Percentiles rank a stretch among this genome's conserved stretches.
phyloP scores from a whole-genome alignment of 2,888 invertebrate genomes.

The Listrodromus nycthemerus region DNA sequence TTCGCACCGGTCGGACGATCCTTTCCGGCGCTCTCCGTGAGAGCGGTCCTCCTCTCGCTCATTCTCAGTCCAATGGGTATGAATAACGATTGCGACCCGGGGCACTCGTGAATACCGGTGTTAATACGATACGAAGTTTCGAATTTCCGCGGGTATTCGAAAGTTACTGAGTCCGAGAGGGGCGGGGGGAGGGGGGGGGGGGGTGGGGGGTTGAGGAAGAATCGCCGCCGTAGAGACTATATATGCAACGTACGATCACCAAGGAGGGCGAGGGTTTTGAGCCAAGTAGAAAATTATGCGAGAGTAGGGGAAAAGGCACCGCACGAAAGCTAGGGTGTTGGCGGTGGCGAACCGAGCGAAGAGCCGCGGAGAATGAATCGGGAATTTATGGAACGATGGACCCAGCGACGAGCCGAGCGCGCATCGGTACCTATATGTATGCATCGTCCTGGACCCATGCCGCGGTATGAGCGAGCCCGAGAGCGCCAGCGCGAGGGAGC shows the following conservation, averaged over 20 bases:
- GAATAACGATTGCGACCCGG: constrained; percentile 71
- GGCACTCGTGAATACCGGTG: constrained; percentile 71
- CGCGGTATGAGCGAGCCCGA: constrained; percentile 62
- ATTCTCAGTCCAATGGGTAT: constrained; percentile 57
- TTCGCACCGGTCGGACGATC: constrained; percentile 30
- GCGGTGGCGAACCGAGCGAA: constrained; percentile 43
- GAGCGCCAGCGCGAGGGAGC: constrained; percentile 49
- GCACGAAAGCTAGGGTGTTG: constrained; percentile 38
- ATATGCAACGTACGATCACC: background rate
- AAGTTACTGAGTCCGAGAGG: constrained; percentile 69
- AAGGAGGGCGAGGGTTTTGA: background rate
- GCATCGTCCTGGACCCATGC: constrained; percentile 52
- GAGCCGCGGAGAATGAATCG: constrained; percentile 74
- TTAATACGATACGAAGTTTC: constrained; percentile 75
- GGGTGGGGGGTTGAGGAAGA: constrained; percentile 39
- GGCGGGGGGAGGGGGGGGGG: background rate
- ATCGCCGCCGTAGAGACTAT: background rate
- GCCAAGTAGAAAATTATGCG: constrained; percentile 11
- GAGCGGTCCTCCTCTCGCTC: constrained; percentile 13
- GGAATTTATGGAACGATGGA: constrained; percentile 79
- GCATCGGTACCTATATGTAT: constrained; percentile 48
- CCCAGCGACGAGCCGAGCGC: constrained; percentile 62
- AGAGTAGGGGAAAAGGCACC: constrained; percentile 42
- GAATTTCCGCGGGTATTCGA: constrained; percentile 74
- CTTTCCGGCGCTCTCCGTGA: background rate